Base-by-base conservation (phyloP, 2,888 invertebrate genomes). In the Mythimna impura region DNA sequence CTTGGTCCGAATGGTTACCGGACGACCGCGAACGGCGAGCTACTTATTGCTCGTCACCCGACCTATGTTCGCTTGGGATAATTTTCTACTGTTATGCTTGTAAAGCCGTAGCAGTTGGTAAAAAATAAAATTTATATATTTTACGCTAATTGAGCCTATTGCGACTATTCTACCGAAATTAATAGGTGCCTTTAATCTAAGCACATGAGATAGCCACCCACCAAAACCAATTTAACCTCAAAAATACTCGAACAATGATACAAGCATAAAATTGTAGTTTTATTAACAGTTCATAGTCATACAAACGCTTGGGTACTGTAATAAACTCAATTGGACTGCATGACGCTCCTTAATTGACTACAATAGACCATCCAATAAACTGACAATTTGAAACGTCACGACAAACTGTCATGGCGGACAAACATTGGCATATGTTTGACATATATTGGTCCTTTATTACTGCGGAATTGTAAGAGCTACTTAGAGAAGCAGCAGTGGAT, bases 301-400 rank as follows among this genome's bases (percentile, higher is more conserved):
- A 80, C 76, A 78, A 76, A 76, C 75, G 74, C 60, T 63, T 71
- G 64, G 43, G 68, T 75, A 75, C 68, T 67, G 74, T 88, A 94
- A 93, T 93, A 89, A 92, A 90, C 90, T 90, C 94, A 95, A 95
- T 95, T 95, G 95, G 89, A 88, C 73, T 80, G 91, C 84, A 91
- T 91, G 90, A 90, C 91, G 91, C 93, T 87, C 83, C 89, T 90
- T 93, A 95, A 95, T 95, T 95, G 94, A 88, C 85, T 79, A 86
- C 92, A 95, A 95, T 93, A 89, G 86, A 83, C 87, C 85, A 85
- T 78, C 77, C 88, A 88, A 85, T 85, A 73, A 74, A 61, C 88
- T 82, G 73, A 77, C 82, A 87, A 86, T 88, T 89, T 76, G 74
- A 80, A 82, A 76, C 63, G 78, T 74, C 81, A 54, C 22, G 52